phyloP scores from a whole-genome alignment of 1,140 invertebrate species.

The Bombus ignitus region DNA sequence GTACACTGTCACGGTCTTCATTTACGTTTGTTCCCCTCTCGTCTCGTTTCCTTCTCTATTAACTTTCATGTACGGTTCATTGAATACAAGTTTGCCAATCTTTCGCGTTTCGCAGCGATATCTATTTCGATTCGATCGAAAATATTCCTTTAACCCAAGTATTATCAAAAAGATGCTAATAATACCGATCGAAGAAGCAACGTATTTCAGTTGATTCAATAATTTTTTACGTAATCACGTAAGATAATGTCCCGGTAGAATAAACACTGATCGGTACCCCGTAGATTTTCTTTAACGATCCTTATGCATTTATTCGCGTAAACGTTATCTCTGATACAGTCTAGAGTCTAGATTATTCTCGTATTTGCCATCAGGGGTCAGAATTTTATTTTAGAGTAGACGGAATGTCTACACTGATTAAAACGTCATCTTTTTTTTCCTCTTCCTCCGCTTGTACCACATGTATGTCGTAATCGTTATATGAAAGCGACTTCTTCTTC shows the following conservation, averaged over 20 bases:
- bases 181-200: background rate
- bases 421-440: background rate
- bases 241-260: slow-evolving; percentile 14
- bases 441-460: background rate
- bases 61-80: slow-evolving; percentile 32
- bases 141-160: background rate
- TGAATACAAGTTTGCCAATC: background rate
- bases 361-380: background rate
- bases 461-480: background rate
- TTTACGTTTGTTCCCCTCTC: slow-evolving; percentile 35
- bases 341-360: background rate
- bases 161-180: background rate
- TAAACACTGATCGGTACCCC: background rate
- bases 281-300: background rate
- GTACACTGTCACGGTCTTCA: slow-evolving; percentile 57
- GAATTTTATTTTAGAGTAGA: slow-evolving; percentile 13
- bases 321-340: background rate
- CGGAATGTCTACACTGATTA: background rate
- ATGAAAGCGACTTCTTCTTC: background rate
- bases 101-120: background rate
- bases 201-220: slow-evolving; percentile 38
- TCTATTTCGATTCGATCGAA: background rate
- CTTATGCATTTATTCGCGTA: background rate
- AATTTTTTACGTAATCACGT: slow-evolving; percentile 36
- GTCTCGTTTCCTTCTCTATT: slow-evolving; percentile 8